Conservation (phyloP, 2,888 invertebrate genomes). For the Lasioglossum villosulum region DNA sequence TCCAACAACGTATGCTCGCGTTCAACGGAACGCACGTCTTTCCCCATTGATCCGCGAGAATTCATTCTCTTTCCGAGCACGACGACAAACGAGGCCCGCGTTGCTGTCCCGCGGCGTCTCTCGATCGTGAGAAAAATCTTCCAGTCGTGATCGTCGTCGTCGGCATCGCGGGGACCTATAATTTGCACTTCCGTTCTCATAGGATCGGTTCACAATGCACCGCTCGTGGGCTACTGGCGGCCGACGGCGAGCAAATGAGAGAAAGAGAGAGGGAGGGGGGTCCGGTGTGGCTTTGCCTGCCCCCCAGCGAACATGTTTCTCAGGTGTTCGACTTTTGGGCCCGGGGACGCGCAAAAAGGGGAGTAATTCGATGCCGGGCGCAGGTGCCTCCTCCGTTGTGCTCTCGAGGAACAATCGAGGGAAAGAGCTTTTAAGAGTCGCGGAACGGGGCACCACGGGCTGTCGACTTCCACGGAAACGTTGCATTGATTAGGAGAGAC, state of each 20-base stretch:
- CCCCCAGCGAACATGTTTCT: constrained; percentile 75
- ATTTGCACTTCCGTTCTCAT: constrained; percentile 84
- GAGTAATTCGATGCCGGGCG: constrained; percentile 80
- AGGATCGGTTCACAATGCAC: constrained; percentile 63
- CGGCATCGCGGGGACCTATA: constrained; percentile 69
- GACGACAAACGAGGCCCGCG: not conserved
- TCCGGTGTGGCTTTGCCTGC: constrained; percentile 39
- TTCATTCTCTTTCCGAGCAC: constrained; percentile 19
- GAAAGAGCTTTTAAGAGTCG: constrained; percentile 71
- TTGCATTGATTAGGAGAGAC: constrained; percentile 40
- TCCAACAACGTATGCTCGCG: not conserved
- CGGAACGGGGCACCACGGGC: constrained; percentile 62
- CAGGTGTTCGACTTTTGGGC: constrained; percentile 66
- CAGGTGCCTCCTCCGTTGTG: constrained; percentile 80
- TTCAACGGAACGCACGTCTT: constrained; percentile 13
- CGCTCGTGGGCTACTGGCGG: constrained; percentile 15
- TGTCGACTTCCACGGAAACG: constrained; percentile 58
- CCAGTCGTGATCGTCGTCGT: constrained; percentile 11
- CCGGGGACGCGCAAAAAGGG: constrained; percentile 57
- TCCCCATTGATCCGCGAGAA: constrained; percentile 30
- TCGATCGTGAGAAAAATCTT: constrained; percentile 81
- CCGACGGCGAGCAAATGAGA: not conserved
- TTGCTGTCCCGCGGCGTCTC: constrained; percentile 53
- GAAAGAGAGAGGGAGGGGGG: constrained; percentile 12
- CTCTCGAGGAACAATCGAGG: constrained; percentile 67